A percentile compares a stretch with the other conserved stretches of the same genome.
These are phyloP conservation scores for Sepioteuthis lessoniana DNA, from an alignment of 2,888 invertebrate genomes.

Conservation along the genomic window DNA sequence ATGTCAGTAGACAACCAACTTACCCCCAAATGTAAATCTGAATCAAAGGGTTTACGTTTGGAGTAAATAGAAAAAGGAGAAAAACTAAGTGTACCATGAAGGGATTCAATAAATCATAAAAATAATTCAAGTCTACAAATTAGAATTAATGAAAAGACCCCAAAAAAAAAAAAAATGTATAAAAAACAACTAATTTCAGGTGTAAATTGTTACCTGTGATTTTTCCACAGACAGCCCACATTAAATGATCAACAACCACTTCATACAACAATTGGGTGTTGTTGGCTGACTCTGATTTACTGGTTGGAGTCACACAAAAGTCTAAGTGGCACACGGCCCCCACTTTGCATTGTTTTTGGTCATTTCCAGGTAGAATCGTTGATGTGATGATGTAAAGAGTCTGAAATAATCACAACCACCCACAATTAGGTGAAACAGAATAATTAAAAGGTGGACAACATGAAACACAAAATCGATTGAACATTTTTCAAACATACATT, in stretches of 20 bases:
- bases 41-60: no score
- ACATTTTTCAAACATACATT: no score
- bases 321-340: slow-evolving; percentile 84
- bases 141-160: neutral
- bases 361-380: slow-evolving; percentile 83
- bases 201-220: slow-evolving; percentile 82
- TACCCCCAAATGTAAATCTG: no score
- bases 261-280: slow-evolving; percentile 88
- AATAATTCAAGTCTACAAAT: neutral
- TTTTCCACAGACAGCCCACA: slow-evolving; percentile 94
- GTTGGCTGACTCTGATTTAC: slow-evolving; percentile 70
- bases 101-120: no score
- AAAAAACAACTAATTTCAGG: neutral
- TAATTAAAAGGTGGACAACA: neutral
- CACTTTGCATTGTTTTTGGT: slow-evolving; percentile 89
- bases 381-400: slow-evolving; percentile 89
- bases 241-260: slow-evolving; percentile 90
- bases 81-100: no score
- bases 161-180: neutral
- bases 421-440: neutral
- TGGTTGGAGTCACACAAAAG: slow-evolving; percentile 62
- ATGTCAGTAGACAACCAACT: no score
- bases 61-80: no score
- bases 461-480: neutral
- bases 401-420: slow-evolving; percentile 75